Conservation (phyloP, 2,797 vertebrate species). For the Eulemur rubriventer region DNA sequence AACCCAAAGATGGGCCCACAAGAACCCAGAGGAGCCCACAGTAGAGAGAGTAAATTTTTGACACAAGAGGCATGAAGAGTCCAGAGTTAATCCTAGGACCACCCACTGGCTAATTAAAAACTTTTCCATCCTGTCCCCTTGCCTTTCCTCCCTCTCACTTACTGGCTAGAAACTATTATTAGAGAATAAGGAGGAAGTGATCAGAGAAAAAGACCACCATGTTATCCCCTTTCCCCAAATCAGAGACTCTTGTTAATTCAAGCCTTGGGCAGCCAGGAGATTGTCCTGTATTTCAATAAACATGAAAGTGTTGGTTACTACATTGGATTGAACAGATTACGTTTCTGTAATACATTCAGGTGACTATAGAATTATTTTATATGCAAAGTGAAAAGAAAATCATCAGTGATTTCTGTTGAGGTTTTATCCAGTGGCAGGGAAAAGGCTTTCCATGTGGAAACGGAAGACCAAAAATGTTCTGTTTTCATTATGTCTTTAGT, state of each 20-base stretch:
- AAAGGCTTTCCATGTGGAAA: background rate
- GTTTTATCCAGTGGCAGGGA: background rate
- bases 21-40: background rate
- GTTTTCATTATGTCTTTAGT: background rate
- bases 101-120: background rate
- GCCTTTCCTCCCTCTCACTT: background rate
- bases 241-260: background rate
- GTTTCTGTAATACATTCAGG: background rate
- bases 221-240: background rate
- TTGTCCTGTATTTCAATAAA: background rate
- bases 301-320: background rate
- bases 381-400: conserved; percentile 15
- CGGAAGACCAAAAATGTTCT: background rate
- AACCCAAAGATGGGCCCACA: background rate
- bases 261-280: background rate
- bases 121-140: background rate
- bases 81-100: background rate
- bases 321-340: background rate
- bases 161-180: background rate
- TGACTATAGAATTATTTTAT: background rate
- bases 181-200: background rate
- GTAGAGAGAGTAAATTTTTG: background rate
- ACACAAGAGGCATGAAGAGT: background rate
- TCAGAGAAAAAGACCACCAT: background rate
- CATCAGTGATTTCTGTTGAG: background rate